Evolutionary conservation across 1,140 invertebrate genomes (phyloP).

Genomic region (Aporrectodea caliginosa): DNA sequence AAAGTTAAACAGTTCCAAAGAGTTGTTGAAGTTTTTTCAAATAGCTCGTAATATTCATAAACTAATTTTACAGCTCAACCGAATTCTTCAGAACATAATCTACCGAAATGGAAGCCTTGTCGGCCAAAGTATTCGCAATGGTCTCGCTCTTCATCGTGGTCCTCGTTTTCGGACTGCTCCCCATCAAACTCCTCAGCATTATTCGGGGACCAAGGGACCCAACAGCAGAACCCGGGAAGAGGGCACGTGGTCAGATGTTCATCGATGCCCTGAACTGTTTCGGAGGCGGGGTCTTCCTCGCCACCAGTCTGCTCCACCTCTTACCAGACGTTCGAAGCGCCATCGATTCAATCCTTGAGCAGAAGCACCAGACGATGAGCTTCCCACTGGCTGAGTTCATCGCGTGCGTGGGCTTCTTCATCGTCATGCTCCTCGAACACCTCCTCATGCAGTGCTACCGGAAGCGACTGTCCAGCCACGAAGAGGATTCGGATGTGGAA

Average conservation of each 20-base stretch:
- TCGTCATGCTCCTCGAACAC: slow-evolving; percentile 42
- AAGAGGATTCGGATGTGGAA: background rate
- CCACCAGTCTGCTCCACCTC: slow-evolving; percentile 52
- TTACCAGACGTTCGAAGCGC: slow-evolving; percentile 46
- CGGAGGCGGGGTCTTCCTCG: slow-evolving; percentile 52
- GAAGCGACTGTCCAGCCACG: background rate
- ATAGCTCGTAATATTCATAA: too few species aligned
- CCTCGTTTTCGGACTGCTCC: slow-evolving; percentile 6
- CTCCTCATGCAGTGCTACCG: background rate
- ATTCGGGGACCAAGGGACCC: background rate
- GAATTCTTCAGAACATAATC: too few species aligned
- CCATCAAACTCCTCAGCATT: background rate
- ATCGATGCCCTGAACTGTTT: slow-evolving; percentile 47
- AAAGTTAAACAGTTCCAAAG: too few species aligned
- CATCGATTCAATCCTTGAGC: background rate
- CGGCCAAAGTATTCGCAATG: background rate
- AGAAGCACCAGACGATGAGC: slow-evolving; percentile 7
- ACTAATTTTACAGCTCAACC: too few species aligned
- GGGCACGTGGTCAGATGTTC: background rate
- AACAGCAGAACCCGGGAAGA: background rate
- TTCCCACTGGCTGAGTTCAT: slow-evolving; percentile 44
- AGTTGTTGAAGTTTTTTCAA: too few species aligned
- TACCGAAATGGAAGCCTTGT: background rate
- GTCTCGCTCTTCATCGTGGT: background rate
- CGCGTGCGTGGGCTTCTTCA: slow-evolving; percentile 43